Evolutionary conservation across 2,888 invertebrate genomes (phyloP).

Genomic region (Caenorhabditis sp.): DNA sequence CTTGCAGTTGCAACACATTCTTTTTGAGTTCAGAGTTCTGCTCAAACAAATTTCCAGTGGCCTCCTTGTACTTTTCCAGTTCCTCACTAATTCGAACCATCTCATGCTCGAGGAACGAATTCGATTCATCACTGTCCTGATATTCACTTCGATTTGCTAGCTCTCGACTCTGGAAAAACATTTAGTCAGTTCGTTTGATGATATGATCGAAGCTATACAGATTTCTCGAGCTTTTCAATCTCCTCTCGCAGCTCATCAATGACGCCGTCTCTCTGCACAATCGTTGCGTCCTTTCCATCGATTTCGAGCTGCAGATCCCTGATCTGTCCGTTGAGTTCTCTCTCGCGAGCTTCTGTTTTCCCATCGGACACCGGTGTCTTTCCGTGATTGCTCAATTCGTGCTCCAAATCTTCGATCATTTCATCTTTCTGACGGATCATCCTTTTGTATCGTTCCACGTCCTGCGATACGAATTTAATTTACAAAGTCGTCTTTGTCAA

Average conservation of each 20-base stretch:
- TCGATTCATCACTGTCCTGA: conserved; percentile 29
- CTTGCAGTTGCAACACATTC: conserved; percentile 22
- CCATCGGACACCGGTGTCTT: background rate
- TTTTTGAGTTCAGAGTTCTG: conserved; percentile 36
- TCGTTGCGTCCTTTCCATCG: conserved; percentile 36
- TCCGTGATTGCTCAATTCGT: conserved; percentile 29
- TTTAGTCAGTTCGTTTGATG: background rate
- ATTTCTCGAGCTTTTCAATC: conserved; percentile 31
- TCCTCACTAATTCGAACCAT: conserved; percentile 44
- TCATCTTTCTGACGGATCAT: conserved; percentile 50
- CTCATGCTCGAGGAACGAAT: conserved; percentile 32
- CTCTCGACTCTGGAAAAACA: conserved; percentile 43
- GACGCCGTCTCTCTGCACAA: conserved; percentile 9
- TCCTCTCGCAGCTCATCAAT: conserved; percentile 29
- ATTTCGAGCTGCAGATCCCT: conserved; percentile 42
- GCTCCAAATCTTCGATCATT: conserved; percentile 61
- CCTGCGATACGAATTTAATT: conserved; percentile 33
- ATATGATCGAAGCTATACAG: too few species aligned
- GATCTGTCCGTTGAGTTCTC: conserved; percentile 22
- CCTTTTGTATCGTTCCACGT: conserved; percentile 35
- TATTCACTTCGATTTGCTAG: conserved; percentile 25
- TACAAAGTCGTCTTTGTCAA: background rate
- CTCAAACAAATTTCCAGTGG: conserved; percentile 12
- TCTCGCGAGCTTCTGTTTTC: conserved; percentile 29
- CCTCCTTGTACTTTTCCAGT: conserved; percentile 30